A percentile compares a stretch with the other conserved stretches of the same genome.
These are phyloP conservation scores for Toxotes chatareus DNA, from an alignment of 2,113 vertebrate species.

Conservation along the genomic window DNA sequence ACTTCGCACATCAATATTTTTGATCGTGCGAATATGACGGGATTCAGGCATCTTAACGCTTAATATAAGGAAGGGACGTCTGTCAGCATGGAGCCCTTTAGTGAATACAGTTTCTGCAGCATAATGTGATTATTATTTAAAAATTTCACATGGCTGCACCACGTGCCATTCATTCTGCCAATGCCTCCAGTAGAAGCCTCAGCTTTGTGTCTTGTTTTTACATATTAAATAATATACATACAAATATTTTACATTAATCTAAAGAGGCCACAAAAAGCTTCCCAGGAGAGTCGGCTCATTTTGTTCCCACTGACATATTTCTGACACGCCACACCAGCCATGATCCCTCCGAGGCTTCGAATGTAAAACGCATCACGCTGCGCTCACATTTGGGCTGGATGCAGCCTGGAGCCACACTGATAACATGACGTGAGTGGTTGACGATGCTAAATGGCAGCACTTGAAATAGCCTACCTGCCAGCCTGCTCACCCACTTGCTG, in stretches of 20 bases:
- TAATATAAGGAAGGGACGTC: background rate
- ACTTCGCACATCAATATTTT: background rate
- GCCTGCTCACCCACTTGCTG: slow-evolving; percentile 55
- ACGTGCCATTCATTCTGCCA: background rate
- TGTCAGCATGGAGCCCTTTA: background rate
- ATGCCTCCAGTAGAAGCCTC: background rate
- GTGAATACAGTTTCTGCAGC: background rate
- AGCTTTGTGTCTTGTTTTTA: background rate
- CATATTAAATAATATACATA: too few species aligned
- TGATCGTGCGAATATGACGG: background rate
- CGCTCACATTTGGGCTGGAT: slow-evolving; percentile 64
- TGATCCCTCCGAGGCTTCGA: slow-evolving; percentile 2
- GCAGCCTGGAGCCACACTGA: slow-evolving; percentile 62
- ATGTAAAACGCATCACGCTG: slow-evolving; percentile 52
- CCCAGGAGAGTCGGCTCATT: background rate
- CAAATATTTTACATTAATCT: too few species aligned
- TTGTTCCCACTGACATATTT: background rate
- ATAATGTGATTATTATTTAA: slow-evolving; percentile 8
- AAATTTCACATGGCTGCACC: background rate
- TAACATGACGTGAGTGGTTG: slow-evolving; percentile 77
- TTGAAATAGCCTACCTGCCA: slow-evolving; percentile 77
- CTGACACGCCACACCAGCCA: background rate
- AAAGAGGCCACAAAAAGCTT: background rate
- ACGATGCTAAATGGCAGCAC: slow-evolving; percentile 78
- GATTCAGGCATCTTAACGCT: background rate